Evolutionary conservation across 1,140 invertebrate genomes (phyloP), one percentile per base, ranked within the genome.

Genomic region (Cyphomyrmex costatus): DNA sequence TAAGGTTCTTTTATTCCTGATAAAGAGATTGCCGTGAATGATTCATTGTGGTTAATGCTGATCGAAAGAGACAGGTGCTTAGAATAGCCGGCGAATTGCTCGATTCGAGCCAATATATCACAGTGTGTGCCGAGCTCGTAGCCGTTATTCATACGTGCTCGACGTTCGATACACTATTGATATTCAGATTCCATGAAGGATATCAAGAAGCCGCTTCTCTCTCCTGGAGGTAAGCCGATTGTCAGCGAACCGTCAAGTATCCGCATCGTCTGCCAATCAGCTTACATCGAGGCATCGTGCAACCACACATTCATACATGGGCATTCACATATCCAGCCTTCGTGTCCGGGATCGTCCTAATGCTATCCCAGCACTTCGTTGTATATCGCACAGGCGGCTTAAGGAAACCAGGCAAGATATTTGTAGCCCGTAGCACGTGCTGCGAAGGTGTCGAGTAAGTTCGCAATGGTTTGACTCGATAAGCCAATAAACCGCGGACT

Each of bases 191-290:
- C 36, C 56, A 49, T n/a, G 27, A 73, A 66, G 76, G 42, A 70
- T 78, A 90, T 76, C 56, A n/a, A 56, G 76, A 70, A 74, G 89
- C 68, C 82, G 76, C 63, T 80, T 89, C 85, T 89, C 84, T 77
- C 30, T 86, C 85, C 60, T 16, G 42, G 33, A 42, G 56, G 65
- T 90, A 90, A 90, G 89, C 89, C 89, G 89, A 88, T 90, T 86
- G 86, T 60, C 86, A 68, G 61, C 73, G 82, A 90, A 90, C 87
- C 76, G 73, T 90, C 86, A 86, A 90, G 89, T 63, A 83, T 87
- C 77, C 77, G 56, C 89, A 88, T 86, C 89, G 89, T 83, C 89
- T 90, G 83, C 84, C 86, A 88, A 90, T 88, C 89, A 91, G 89
- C 89, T 91, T 91, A 91, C 68, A 16, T 46, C 56, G 36, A 60